phyloP scores from a whole-genome alignment of 2,888 invertebrate genomes.

The Drosophila rubida region DNA sequence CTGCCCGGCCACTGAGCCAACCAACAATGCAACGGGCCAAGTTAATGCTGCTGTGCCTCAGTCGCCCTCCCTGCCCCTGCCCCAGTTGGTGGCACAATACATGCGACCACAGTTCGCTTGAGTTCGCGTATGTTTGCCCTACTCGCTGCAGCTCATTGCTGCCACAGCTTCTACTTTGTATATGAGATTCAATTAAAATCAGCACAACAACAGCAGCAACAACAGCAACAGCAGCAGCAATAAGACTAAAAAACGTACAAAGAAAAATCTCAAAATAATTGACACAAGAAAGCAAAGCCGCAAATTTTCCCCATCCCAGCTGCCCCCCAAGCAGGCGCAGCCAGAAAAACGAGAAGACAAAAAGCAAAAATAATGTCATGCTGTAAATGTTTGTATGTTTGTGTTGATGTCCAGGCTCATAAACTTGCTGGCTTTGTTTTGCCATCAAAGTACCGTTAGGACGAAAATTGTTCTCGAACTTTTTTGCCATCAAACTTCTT shows the following conservation, averaged over 20 bases:
- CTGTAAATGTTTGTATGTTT: slow-evolving; percentile 73
- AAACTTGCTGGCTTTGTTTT: slow-evolving; percentile 42
- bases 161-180: slow-evolving; percentile 64
- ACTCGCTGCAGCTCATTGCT: slow-evolving; percentile 43
- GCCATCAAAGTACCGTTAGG: slow-evolving; percentile 29
- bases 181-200: slow-evolving; percentile 81
- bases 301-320: slow-evolving; percentile 65
- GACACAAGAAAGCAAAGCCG: slow-evolving; percentile 85
- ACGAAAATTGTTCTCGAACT: not conserved
- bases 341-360: slow-evolving; percentile 19
- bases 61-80: not conserved
- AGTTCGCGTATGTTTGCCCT: slow-evolving; percentile 54
- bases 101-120: slow-evolving; percentile 20
- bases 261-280: slow-evolving; percentile 79
- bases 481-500: not conserved
- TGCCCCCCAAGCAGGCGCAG: slow-evolving; percentile 15
- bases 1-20: slow-evolving; percentile 1
- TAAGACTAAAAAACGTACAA: slow-evolving; percentile 14
- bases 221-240: slow-evolving; percentile 26
- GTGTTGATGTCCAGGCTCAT: slow-evolving; percentile 64
- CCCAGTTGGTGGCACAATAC: slow-evolving; percentile 36
- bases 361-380: slow-evolving; percentile 61
- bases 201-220: slow-evolving; percentile 31
- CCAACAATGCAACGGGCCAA: not conserved
- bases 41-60: slow-evolving; percentile 3